Evolutionary conservation across 2,888 invertebrate species (phyloP).

Genomic region (Luperina testacea): DNA sequence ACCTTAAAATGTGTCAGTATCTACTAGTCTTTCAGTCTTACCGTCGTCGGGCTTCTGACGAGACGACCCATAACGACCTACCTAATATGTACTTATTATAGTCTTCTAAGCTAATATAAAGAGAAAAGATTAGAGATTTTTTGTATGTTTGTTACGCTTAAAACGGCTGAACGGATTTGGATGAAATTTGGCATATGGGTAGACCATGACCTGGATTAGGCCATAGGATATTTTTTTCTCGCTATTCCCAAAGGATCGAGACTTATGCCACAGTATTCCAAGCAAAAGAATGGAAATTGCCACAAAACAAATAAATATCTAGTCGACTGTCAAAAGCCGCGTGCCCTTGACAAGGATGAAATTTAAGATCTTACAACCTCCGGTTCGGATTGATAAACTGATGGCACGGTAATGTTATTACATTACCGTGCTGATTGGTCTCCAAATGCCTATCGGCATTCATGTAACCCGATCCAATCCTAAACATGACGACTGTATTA

Average conservation of each 20-base stretch:
- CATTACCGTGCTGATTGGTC: too few species aligned
- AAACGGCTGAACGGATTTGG: too few species aligned
- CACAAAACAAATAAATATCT: not conserved
- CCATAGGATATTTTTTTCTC: too few species aligned
- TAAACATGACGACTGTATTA: conserved; percentile 20
- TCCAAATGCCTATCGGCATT: not conserved
- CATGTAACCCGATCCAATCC: conserved; percentile 6
- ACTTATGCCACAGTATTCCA: not conserved
- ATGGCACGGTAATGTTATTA: too few species aligned
- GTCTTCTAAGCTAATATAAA: not conserved
- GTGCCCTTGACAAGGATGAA: not conserved
- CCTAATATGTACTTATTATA: not conserved
- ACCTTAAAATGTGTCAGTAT: not conserved
- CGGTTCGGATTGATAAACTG: not conserved
- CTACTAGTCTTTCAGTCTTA: not conserved
- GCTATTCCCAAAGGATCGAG: too few species aligned
- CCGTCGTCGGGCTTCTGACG: not conserved
- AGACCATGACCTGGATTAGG: too few species aligned
- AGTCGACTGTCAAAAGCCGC: not conserved
- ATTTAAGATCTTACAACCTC: not conserved
- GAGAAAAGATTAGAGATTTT: too few species aligned
- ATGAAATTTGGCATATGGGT: too few species aligned
- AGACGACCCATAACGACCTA: not conserved
- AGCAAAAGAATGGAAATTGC: not conserved
- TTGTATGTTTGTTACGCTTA: too few species aligned